These are phyloP conservation scores for Drosophila eugracilis DNA, from an alignment of 1,140 invertebrate species.

Conservation along the genomic window DNA sequence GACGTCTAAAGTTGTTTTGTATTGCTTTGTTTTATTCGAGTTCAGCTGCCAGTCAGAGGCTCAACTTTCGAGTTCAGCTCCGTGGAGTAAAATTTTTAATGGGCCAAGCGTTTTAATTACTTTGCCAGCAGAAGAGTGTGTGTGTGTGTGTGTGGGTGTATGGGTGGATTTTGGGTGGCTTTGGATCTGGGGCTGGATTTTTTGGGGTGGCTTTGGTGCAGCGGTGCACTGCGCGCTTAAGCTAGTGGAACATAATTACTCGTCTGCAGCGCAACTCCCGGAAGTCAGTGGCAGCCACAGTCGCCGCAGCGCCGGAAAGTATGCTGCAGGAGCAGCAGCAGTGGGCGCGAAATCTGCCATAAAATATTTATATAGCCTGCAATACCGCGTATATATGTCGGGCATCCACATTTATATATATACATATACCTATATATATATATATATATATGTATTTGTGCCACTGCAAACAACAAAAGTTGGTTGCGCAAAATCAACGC, in stretches of 20 bases:
- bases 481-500: slow-evolving; percentile 63
- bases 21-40: slow-evolving; percentile 47
- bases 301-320: slow-evolving; percentile 72
- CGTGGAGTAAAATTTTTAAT: slow-evolving; percentile 80
- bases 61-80: slow-evolving; percentile 80
- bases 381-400: slow-evolving; percentile 16
- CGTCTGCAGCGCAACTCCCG: slow-evolving; percentile 76
- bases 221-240: slow-evolving; percentile 57
- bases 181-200: neutral
- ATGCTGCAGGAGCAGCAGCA: slow-evolving; percentile 41
- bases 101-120: slow-evolving; percentile 83
- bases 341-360: slow-evolving; percentile 71
- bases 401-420: neutral
- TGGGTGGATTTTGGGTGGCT: slow-evolving; percentile 14
- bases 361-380: slow-evolving; percentile 70
- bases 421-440: neutral
- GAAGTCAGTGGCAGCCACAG: slow-evolving; percentile 67
- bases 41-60: slow-evolving; percentile 63
- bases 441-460: slow-evolving; percentile 30
- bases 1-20: slow-evolving; percentile 77
- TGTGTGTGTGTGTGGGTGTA: slow-evolving; percentile 12
- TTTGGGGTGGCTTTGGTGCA: slow-evolving; percentile 17
- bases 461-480: slow-evolving; percentile 63
- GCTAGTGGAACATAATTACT: slow-evolving; percentile 82
- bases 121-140: slow-evolving; percentile 42